These are phyloP conservation scores for Rhadina sibilatrix DNA, from an alignment of 2,113 vertebrate species.

Conservation along the genomic window DNA sequence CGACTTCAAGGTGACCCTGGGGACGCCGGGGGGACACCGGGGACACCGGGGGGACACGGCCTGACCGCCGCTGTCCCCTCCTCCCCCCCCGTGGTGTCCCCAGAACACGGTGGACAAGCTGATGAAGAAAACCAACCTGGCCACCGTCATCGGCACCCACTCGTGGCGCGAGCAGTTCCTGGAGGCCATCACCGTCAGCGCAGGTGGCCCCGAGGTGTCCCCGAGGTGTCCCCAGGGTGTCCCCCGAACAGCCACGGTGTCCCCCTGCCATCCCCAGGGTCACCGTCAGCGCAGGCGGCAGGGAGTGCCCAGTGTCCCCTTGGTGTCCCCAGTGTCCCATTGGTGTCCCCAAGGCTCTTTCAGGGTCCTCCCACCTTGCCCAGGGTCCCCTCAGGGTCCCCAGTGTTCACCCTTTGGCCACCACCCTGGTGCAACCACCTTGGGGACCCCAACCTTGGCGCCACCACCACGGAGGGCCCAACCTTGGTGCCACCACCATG, in stretches of 20 bases:
- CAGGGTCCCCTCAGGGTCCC: too few relatives aligned
- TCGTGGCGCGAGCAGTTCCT: conserved; percentile 96
- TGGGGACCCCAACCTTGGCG: too few relatives aligned
- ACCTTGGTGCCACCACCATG: too few relatives aligned
- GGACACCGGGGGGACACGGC: fast-evolving
- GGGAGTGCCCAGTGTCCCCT: neutral
- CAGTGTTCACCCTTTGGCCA: neutral
- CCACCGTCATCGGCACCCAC: conserved; percentile 91
- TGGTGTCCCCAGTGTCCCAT: neutral
- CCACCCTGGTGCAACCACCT: too few relatives aligned
- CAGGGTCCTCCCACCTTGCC: too few relatives aligned
- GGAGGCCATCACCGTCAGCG: conserved; percentile 92
- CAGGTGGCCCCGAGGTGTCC: conserved; percentile 77
- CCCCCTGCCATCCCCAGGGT: conserved; percentile 36
- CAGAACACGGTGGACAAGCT: conserved; percentile 96
- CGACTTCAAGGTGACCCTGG: conserved; percentile 79
- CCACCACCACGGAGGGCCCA: too few relatives aligned
- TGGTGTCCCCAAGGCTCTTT: neutral
- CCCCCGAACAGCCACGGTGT: too few relatives aligned
- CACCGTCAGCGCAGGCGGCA: conserved; percentile 90
- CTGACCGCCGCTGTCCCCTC: neutral
- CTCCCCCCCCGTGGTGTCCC: neutral
- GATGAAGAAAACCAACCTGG: conserved; percentile 96
- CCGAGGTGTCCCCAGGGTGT: neutral
- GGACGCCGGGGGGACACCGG: fast-evolving